These are phyloP conservation scores for Rotaria sp. DNA, from an alignment of 2,888 invertebrate genomes.

Conservation along the genomic window DNA sequence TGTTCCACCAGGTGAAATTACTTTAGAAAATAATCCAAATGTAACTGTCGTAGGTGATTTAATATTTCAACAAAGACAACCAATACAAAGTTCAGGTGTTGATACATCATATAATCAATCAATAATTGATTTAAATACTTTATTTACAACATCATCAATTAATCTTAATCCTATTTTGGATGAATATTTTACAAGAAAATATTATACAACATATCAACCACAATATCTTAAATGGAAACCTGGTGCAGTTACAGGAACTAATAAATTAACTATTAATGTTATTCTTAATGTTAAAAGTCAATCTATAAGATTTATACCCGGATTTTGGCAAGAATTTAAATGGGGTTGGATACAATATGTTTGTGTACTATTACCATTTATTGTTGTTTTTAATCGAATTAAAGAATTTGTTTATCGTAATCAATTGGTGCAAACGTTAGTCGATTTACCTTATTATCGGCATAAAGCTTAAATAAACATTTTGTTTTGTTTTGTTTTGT, in stretches of 20 bases:
- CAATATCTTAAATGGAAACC: not conserved
- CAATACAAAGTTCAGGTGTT: not conserved
- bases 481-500: not conserved
- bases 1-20: not conserved
- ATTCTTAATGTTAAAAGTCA: not conserved
- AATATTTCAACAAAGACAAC: not conserved
- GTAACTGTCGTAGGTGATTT: not conserved
- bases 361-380: slow-evolving; percentile 68
- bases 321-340: slow-evolving; percentile 76
- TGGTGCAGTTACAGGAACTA: not conserved
- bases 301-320: slow-evolving; percentile 61
- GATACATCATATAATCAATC: not conserved
- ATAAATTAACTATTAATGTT: not conserved
- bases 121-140: not conserved
- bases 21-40: not conserved
- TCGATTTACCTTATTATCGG: slow-evolving; percentile 44
- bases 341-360: slow-evolving; percentile 89
- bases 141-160: not conserved
- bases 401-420: slow-evolving; percentile 70
- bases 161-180: not conserved
- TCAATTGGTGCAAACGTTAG: slow-evolving; percentile 67
- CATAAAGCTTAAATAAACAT: not conserved
- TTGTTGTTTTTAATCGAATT: slow-evolving; percentile 65
- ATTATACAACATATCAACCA: not conserved
- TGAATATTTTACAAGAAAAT: not conserved